These are phyloP conservation scores for Cirrhinus mrigala DNA, from an alignment of 2,797 vertebrate species.

Conservation along the genomic window DNA sequence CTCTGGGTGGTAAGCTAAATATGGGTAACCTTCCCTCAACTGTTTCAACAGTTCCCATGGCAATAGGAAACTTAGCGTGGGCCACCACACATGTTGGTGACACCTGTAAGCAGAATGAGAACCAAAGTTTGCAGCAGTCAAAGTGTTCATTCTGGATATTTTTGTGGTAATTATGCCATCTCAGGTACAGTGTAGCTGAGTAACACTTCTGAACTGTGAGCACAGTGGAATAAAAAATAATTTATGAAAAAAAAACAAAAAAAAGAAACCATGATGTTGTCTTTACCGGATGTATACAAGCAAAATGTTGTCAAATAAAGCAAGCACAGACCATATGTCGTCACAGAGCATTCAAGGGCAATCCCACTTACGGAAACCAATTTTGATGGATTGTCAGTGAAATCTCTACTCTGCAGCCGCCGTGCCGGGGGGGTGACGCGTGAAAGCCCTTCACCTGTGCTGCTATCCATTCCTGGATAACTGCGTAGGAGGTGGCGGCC, in stretches of 20 bases:
- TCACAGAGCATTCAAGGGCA: slow-evolving; percentile 30
- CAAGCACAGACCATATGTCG: neutral
- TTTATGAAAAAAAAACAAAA: neutral
- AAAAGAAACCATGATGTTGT: neutral
- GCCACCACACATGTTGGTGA: slow-evolving; percentile 38
- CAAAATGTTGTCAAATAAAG: slow-evolving; percentile 1
- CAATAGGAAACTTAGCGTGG: slow-evolving; percentile 39
- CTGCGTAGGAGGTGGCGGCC: slow-evolving; percentile 73
- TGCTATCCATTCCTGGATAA: slow-evolving; percentile 67
- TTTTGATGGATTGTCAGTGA: slow-evolving; percentile 41
- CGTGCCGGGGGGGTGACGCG: slow-evolving; percentile 23
- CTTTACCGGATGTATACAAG: neutral
- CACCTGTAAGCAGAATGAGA: slow-evolving; percentile 38
- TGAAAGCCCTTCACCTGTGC: slow-evolving; percentile 69
- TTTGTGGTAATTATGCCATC: neutral
- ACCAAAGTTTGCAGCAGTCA: slow-evolving; percentile 8
- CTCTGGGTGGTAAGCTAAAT: slow-evolving; percentile 32
- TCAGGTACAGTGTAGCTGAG: neutral
- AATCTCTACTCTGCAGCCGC: slow-evolving; percentile 48
- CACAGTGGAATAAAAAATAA: neutral
- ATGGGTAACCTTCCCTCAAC: slow-evolving; percentile 31
- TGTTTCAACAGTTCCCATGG: slow-evolving; percentile 45
- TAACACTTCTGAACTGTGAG: neutral
- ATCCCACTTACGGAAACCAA: slow-evolving; percentile 47
- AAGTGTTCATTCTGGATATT: neutral